A percentile compares a stretch with the other conserved stretches of the same genome.
phyloP scores from a whole-genome alignment of 2,113 vertebrate species.

The Dicrurus megarhynchus region DNA sequence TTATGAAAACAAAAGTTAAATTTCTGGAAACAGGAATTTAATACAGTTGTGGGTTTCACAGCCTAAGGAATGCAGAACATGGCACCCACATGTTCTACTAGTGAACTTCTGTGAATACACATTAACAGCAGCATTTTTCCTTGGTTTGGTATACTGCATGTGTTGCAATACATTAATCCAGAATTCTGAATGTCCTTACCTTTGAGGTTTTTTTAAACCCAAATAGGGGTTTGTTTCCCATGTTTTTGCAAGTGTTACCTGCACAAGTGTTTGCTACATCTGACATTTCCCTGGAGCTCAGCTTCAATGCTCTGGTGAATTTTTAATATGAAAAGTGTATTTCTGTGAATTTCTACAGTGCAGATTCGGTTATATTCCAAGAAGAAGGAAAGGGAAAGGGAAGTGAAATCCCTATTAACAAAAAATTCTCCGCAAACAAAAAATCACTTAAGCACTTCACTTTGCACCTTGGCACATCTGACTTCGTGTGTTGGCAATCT shows the following conservation, averaged over 20 bases:
- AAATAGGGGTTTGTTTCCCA: neutral
- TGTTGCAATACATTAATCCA: neutral
- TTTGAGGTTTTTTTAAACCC: neutral
- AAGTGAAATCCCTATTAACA: neutral
- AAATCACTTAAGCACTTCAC: neutral
- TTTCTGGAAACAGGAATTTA: neutral
- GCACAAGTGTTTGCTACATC: neutral
- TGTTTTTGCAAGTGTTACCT: neutral
- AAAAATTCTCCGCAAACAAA: neutral
- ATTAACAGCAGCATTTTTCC: neutral
- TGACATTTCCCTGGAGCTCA: constrained; percentile 11
- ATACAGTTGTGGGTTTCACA: neutral
- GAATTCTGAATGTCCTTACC: neutral
- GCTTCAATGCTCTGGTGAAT: neutral
- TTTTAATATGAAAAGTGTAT: neutral
- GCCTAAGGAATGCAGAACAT: neutral
- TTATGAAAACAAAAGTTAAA: neutral
- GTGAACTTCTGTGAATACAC: neutral
- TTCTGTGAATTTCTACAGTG: neutral
- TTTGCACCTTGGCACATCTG: neutral
- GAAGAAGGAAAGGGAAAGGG: neutral
- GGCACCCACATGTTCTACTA: neutral
- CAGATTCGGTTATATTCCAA: neutral
- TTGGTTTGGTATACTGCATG: neutral
- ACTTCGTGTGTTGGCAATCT: neutral